Percentiles rank a stretch among this genome's conserved stretches.
Conservation (phyloP, 2,797 vertebrate species). For the Echeneis naucrates region DNA sequence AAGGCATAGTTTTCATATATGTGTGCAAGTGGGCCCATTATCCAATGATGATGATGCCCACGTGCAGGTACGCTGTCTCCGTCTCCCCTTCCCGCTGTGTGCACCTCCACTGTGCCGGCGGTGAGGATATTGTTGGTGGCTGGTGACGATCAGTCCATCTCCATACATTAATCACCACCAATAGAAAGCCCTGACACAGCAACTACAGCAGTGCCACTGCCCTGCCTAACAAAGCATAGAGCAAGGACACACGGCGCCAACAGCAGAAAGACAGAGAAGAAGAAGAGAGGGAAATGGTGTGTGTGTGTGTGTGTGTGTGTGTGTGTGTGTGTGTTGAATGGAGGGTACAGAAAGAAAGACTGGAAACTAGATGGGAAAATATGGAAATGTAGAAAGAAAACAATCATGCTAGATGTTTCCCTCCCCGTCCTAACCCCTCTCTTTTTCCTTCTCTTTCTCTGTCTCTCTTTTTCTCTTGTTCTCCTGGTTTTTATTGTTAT, state of each 20-base stretch:
- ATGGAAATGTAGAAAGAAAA: conserved; percentile 80
- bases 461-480: conserved; percentile 68
- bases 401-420: conserved; percentile 74
- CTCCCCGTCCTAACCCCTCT: conserved; percentile 73
- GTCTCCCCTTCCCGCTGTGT: conserved; percentile 45
- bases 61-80: conserved; percentile 27
- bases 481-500: conserved; percentile 91
- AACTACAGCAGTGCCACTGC: conserved; percentile 89
- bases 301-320: conserved; percentile 75
- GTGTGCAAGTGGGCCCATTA: neutral
- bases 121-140: conserved; percentile 93
- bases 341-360: conserved; percentile 77
- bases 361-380: conserved; percentile 78
- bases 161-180: conserved; percentile 98
- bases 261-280: conserved; percentile 80
- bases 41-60: conserved; percentile 33
- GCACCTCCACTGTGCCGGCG: conserved; percentile 82
- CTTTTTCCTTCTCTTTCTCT: conserved; percentile 61
- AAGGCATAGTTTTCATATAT: neutral
- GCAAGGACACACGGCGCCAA: conserved; percentile 98
- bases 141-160: conserved; percentile 95
- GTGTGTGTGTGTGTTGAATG: conserved; percentile 63
- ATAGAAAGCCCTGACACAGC: conserved; percentile 98
- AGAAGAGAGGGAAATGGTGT: conserved; percentile 72
- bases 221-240: conserved; percentile 99